These are phyloP conservation scores for Anolis sagrei DNA, from an alignment of 2,113 vertebrate species.

Conservation along the genomic window DNA sequence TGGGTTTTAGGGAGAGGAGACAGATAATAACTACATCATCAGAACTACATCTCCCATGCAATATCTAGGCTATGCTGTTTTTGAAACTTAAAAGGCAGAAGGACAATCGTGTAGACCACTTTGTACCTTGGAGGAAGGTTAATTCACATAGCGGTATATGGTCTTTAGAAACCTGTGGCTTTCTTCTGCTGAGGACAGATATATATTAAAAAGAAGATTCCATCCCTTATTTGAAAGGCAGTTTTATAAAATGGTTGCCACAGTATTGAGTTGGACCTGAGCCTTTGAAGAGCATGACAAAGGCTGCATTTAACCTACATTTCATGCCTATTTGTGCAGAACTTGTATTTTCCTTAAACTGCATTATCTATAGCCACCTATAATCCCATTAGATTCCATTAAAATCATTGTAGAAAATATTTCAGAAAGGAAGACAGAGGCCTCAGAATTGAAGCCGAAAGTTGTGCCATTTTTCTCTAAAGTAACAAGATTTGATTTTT, in stretches of 20 bases:
- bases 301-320: not conserved
- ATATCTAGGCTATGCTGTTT: not conserved
- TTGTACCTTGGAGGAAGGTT: not conserved
- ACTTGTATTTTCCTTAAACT: not conserved
- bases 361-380: not conserved
- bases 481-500: constrained; percentile 60
- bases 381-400: not conserved
- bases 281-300: not conserved
- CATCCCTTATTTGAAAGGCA: not conserved
- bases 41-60: no score
- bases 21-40: no score
- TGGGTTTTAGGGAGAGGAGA: no score
- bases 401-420: constrained; percentile 8
- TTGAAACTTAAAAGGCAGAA: not conserved
- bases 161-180: not conserved
- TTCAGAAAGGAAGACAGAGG: constrained; percentile 52
- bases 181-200: not conserved
- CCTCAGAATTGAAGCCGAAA: constrained; percentile 68
- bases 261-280: not conserved
- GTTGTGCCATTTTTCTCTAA: constrained; percentile 70
- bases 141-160: not conserved
- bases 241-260: not conserved
- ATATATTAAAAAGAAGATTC: not conserved
- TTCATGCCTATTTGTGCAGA: not conserved
- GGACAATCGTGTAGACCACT: not conserved